Base-by-base conservation (phyloP, 1,140 invertebrate species). In the Thaumatotibia leucotreta region DNA sequence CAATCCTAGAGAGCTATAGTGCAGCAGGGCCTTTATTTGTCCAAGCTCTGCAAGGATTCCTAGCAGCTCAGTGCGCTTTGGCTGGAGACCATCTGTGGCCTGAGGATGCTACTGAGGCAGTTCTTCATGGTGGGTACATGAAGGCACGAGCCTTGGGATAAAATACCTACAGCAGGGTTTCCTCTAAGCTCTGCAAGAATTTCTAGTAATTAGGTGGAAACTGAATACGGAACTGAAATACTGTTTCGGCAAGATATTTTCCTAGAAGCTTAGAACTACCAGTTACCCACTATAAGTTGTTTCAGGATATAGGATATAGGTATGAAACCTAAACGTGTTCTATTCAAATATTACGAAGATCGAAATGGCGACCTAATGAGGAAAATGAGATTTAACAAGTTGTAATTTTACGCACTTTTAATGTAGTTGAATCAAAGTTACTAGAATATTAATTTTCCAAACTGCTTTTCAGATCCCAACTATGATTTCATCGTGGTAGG, bases 401-500 rank as follows among this genome's bases (percentile, higher is more conserved):
- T n/a, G n/a, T n/a, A n/a, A n/a, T n/a, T n/a, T n/a, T n/a, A n/a
- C n/a, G n/a, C n/a, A n/a, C n/a, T n/a, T n/a, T n/a, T n/a, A n/a
- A n/a, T n/a, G n/a, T n/a, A n/a, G n/a, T n/a, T n/a, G n/a, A n/a
- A n/a, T n/a, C n/a, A n/a, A n/a, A n/a, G n/a, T n/a, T n/a, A n/a
- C n/a, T n/a, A n/a, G n/a, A n/a, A n/a, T n/a, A 29, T 52, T 24
- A 17, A 32, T 4, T 10, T 45, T 24, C 29, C 49, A 1, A 11
- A 8, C 1, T 17, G 9, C 17, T 65, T 24, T n/a, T 24, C 61
- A 69, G 67, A 92, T 61, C 91, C 91, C 33, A 93, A 93, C 76
- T 96, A 96, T 83, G 95, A 96, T 78, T 96, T 96, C 72, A 93
- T 96, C 74, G 93, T 96, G 66, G 92, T 98, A 22, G 97, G 97